Evolutionary conservation across 2,888 invertebrate species (phyloP).

Genomic region (Amiota communis): DNA sequence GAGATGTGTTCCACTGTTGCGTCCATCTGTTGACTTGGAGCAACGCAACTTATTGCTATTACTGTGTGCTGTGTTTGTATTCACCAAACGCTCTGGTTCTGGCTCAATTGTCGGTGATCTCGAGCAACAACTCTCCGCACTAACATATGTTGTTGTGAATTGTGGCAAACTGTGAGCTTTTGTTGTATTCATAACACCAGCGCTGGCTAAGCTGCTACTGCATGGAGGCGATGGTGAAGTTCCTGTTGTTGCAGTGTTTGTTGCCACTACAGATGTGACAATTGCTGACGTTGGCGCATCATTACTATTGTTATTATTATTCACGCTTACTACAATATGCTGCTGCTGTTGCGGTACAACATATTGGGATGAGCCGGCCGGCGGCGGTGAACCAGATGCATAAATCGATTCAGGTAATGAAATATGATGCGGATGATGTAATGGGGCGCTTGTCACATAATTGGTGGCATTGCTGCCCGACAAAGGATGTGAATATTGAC

Average conservation of each 20-base stretch:
- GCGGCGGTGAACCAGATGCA: conserved; percentile 68
- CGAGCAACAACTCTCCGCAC: conserved; percentile 45
- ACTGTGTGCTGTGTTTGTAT: conserved; percentile 43
- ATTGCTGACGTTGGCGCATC: conserved; percentile 44
- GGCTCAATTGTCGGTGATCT: conserved; percentile 50
- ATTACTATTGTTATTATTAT: conserved; percentile 38
- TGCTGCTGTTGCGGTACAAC: conserved; percentile 63
- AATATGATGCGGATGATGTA: conserved; percentile 71
- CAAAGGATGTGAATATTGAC: conserved; percentile 75
- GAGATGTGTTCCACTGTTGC: conserved; percentile 45
- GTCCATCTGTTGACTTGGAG: conserved; percentile 62
- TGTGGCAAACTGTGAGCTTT: conserved; percentile 54
- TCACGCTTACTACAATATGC: conserved; percentile 46
- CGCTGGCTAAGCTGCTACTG: not conserved
- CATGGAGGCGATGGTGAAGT: conserved; percentile 25
- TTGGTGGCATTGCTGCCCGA: conserved; percentile 56
- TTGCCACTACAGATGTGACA: conserved; percentile 24
- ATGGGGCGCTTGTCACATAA: conserved; percentile 51
- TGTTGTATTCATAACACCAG: conserved; percentile 37
- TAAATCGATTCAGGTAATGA: conserved; percentile 71
- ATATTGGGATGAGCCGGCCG: conserved; percentile 69
- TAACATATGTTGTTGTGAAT: conserved; percentile 64
- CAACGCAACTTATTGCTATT: conserved; percentile 57
- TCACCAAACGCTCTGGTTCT: conserved; percentile 14
- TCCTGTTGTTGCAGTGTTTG: conserved; percentile 25